Evolutionary conservation across 2,797 vertebrate genomes (phyloP), one percentile per base, ranked within the genome.

Genomic region (Hippopotamyrus pictus): DNA sequence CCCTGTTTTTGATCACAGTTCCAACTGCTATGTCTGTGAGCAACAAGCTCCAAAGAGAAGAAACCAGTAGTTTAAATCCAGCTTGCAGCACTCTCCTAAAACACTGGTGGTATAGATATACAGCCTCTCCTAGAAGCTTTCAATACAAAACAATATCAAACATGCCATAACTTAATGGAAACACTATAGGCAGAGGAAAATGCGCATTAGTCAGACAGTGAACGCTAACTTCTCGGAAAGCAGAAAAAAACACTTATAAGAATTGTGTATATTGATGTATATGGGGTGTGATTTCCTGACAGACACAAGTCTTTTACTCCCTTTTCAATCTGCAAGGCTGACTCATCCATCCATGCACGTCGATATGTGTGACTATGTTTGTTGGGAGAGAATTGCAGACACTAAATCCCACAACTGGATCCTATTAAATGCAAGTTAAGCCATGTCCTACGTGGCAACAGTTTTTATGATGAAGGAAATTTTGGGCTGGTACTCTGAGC

Each of bases 251-350:
- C 76, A 85, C 83, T 84, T 84, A 29, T 50, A 51, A 46, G 83
- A 53, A 51, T 25, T 85, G 3, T 51, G 41, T 51, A 50, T 25
- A 82, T 46, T 82, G 41, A 82, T 82, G 76, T 46, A 82, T 44
- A n/a, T 9, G 37, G 7, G 41, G 41, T 82, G 76, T 46, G 29
- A 57, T 57, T 57, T 25, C 50, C 86, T 87, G 51, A 62, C 51
- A 33, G 14, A 11, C 29, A 87, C 33, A 29, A 22, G 29, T 46
- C 85, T 89, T 90, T 89, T 73, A 44, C 17, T 92, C 33, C 88
- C 92, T 88, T 91, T 90, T 92, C 90, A 91, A 91, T 94, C 95
- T 95, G 95, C 88, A 93, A 92, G 93, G 95, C 91, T 94, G 94
- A 93, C 96, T 85, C 57, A 69, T 88, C 57, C 41, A n/a, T 22